These are phyloP conservation scores for Eurois occulta DNA, from an alignment of 2,888 invertebrate species.

Conservation along the genomic window DNA sequence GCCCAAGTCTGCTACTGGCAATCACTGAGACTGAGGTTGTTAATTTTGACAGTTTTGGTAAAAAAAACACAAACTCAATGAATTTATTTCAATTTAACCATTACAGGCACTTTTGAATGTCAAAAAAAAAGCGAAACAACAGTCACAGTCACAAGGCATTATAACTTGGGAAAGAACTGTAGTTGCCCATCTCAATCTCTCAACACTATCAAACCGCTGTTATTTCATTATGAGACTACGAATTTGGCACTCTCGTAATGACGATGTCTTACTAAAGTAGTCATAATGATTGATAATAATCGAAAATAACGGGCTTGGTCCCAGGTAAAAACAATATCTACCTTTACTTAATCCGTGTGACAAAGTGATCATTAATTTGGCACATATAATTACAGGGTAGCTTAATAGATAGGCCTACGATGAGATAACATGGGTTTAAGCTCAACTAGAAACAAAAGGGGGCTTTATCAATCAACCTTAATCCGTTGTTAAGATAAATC, in stretches of 20 bases:
- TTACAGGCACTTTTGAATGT: too few relatives aligned
- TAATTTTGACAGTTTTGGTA: not conserved
- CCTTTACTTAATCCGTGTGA: not conserved
- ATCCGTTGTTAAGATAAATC: constrained; percentile 54
- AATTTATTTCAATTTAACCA: too few relatives aligned
- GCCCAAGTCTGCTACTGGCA: not conserved
- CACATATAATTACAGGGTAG: constrained; percentile 6
- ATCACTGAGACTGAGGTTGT: not conserved
- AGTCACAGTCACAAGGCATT: too few relatives aligned
- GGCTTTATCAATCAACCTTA: constrained; percentile 52
- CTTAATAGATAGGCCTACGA: constrained; percentile 11
- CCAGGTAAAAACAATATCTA: not conserved
- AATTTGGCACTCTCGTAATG: not conserved
- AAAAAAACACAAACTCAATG: too few relatives aligned
- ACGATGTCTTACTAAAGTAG: not conserved
- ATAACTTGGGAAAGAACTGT: too few relatives aligned
- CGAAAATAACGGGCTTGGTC: not conserved
- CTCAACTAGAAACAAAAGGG: constrained; percentile 49
- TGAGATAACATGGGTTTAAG: constrained; percentile 37
- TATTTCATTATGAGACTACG: not conserved
- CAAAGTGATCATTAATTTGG: constrained; percentile 7
- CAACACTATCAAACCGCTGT: too few relatives aligned
- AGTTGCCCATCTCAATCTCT: too few relatives aligned
- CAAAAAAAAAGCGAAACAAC: too few relatives aligned
- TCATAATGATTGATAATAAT: not conserved